A percentile compares a stretch with the other conserved stretches of the same genome.
Evolutionary conservation across 1,140 invertebrate species (phyloP).

Genomic region (Drosophila asahinai): DNA sequence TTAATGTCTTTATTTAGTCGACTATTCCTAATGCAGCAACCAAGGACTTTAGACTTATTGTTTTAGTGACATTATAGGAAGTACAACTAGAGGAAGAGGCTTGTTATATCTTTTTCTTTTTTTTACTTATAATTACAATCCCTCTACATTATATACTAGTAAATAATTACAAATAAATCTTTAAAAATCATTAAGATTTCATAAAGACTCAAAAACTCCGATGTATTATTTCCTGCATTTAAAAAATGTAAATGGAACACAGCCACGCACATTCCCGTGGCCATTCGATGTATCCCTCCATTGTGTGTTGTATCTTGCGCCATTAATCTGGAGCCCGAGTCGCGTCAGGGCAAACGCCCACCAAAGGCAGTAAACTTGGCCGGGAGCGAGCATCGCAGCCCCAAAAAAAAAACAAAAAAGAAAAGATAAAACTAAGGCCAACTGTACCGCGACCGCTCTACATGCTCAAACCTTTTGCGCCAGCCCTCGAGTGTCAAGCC

Average conservation of each 20-base stretch:
- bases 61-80: not conserved
- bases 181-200: not conserved
- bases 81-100: too few relatives aligned
- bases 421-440: constrained; percentile 60
- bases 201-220: not conserved
- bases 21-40: too few relatives aligned
- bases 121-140: too few relatives aligned
- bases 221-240: not conserved
- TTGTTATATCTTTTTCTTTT: too few relatives aligned
- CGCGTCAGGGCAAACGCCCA: constrained; percentile 51
- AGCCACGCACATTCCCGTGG: constrained; percentile 2
- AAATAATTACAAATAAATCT: not conserved
- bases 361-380: constrained; percentile 45
- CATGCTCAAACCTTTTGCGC: constrained; percentile 72
- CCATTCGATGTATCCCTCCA: constrained; percentile 5
- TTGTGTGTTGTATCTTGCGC: constrained; percentile 21
- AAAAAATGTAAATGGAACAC: constrained; percentile 9
- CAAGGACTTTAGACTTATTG: too few relatives aligned
- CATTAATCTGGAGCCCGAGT: constrained; percentile 35
- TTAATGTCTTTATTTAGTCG: too few relatives aligned
- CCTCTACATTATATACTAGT: not conserved
- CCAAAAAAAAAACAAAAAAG: constrained; percentile 2
- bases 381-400: constrained; percentile 23
- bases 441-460: constrained; percentile 67
- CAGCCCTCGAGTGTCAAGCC: constrained; percentile 62